Evolutionary conservation across 1,140 invertebrate genomes (phyloP), one percentile per base, ranked within the genome.

Genomic region (Telenomus remus): DNA sequence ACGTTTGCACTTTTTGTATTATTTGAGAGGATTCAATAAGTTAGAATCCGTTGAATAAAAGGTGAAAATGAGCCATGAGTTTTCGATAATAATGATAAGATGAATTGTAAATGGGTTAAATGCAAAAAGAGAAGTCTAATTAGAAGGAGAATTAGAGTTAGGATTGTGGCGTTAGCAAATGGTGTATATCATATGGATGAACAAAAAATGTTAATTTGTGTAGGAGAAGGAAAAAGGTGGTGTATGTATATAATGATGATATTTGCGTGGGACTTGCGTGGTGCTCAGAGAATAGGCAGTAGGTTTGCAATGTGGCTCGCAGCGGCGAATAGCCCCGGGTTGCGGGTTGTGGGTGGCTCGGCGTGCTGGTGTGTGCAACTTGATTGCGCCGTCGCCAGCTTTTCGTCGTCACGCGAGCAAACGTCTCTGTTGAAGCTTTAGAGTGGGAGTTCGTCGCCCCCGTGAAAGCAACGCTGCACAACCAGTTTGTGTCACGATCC

Each of bases 381-480:
- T 43, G 35, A 76, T 2, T 76, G 72, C 72, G 72, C 72, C 72
- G 72, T 76, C 65, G 72, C 72, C 49, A 46, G 43, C 60, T 54
- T 76, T 44, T 69, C 72, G 72, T 76, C 72, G 65, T 76, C 72
- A 64, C 72, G 72, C 72, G 72, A 76, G 59, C n/a, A 54, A 76
- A 63, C 72, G 64, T 76, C 65, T 64, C 53, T 54, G 72, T 43
- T 39, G 64, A n/a, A 69, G 59, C 64, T 53, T 55, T 54, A 53
- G 72, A 64, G 72, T 75, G 72, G 72, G 72, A 75, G 72, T 75
- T 75, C 59, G 64, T 54, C 72, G 59, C 63, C 64, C 72, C 72
- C 68, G 72, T 64, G 68, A 69, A 69, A 53, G 34, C 64, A 53
- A 59, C 57, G 19, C 35, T 43, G 44, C 53, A 34, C 57, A 39